These are phyloP conservation scores for Sesia bembeciformis DNA, from an alignment of 2,888 invertebrate species.

Conservation along the genomic window DNA sequence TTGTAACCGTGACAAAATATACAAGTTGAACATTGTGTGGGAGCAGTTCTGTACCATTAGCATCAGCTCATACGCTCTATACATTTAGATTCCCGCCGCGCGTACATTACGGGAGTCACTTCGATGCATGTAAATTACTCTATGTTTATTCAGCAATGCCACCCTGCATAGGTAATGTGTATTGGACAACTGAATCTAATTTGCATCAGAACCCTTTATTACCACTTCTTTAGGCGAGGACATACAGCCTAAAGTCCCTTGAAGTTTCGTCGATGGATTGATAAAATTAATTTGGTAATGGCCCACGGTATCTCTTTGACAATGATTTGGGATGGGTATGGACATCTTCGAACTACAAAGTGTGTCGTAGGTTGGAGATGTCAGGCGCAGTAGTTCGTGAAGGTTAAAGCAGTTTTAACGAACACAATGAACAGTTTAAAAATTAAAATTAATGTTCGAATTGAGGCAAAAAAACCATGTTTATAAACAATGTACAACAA, in stretches of 20 bases:
- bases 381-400: too few relatives aligned
- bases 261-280: slow-evolving; percentile 18
- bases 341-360: slow-evolving; percentile 41
- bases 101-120: slow-evolving; percentile 66
- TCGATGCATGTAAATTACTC: slow-evolving; percentile 68
- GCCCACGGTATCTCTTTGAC: slow-evolving; percentile 55
- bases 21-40: slow-evolving; percentile 13
- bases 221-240: slow-evolving; percentile 1
- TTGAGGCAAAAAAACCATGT: too few relatives aligned
- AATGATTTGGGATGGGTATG: slow-evolving; percentile 53
- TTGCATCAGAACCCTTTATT: neutral
- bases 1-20: slow-evolving; percentile 7
- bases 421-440: too few relatives aligned
- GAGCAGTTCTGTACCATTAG: slow-evolving; percentile 28
- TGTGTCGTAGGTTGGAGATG: slow-evolving; percentile 22
- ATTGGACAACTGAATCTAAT: slow-evolving; percentile 16
- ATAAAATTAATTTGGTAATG: slow-evolving; percentile 40
- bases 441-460: too few relatives aligned
- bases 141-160: slow-evolving; percentile 67
- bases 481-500: too few relatives aligned
- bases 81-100: slow-evolving; percentile 60
- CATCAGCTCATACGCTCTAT: slow-evolving; percentile 43
- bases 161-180: slow-evolving; percentile 62
- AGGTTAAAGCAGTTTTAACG: too few relatives aligned
- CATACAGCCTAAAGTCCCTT: slow-evolving; percentile 28